These are phyloP conservation scores for Sphaerophoria rueppellii DNA, from an alignment of 2,888 invertebrate species.

Conservation along the genomic window DNA sequence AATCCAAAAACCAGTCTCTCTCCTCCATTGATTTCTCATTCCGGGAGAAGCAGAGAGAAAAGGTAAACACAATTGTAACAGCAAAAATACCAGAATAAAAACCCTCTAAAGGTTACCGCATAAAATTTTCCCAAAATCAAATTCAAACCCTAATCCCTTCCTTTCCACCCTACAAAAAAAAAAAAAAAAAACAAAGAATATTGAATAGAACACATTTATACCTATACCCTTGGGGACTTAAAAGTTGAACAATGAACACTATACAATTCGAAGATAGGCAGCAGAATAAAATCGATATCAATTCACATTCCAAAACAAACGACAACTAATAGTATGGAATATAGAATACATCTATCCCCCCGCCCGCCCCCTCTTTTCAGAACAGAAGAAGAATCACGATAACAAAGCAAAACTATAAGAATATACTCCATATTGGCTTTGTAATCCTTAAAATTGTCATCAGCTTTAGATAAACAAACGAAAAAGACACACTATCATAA, in stretches of 20 bases:
- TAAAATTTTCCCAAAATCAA: conserved; percentile 43
- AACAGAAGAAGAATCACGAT: conserved; percentile 28
- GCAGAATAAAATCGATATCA: conserved; percentile 55
- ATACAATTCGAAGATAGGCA: background rate
- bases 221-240: background rate
- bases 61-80: too few species aligned
- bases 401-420: conserved; percentile 51
- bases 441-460: conserved; percentile 71
- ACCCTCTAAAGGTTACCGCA: conserved; percentile 33
- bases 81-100: too few species aligned
- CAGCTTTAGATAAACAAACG: conserved; percentile 67
- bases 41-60: too few species aligned
- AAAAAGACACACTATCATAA: conserved; percentile 32
- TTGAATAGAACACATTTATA: conserved; percentile 52
- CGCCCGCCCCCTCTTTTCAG: background rate
- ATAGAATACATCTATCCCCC: background rate
- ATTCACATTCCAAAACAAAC: conserved; percentile 60
- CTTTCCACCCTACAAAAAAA: conserved; percentile 51
- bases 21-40: too few species aligned
- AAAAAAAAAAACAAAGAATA: conserved; percentile 57
- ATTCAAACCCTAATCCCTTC: background rate
- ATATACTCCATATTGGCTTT: conserved; percentile 57
- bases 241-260: background rate
- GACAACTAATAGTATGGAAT: conserved; percentile 57
- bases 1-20: too few species aligned